These are phyloP conservation scores for Cotesia chilonis DNA, from an alignment of 1,140 invertebrate genomes.

Conservation along the genomic window DNA sequence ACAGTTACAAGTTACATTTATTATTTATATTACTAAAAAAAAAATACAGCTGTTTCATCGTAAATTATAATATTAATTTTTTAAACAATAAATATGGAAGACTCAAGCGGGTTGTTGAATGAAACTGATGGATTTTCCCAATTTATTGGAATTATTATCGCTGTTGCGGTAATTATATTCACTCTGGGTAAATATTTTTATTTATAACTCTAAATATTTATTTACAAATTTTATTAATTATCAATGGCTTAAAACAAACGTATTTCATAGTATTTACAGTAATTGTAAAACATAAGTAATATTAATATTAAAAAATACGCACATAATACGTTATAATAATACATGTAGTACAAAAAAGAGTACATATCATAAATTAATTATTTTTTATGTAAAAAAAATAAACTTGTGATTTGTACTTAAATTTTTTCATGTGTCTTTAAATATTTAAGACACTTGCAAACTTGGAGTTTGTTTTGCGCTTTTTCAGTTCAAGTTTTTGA, in stretches of 20 bases:
- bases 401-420: background rate
- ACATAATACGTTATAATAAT: conserved; percentile 51
- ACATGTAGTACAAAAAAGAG: conserved; percentile 52
- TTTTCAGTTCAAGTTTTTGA: conserved; percentile 23
- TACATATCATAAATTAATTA: conserved; percentile 43
- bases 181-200: conserved; percentile 66
- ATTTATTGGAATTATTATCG: conserved; percentile 62
- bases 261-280: conserved; percentile 51
- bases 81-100: conserved; percentile 36
- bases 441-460: no score
- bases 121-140: conserved; percentile 56
- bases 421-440: background rate
- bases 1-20: no score
- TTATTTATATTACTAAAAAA: no score
- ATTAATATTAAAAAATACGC: conserved; percentile 45
- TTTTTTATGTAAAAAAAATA: background rate
- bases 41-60: no score
- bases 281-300: conserved; percentile 49
- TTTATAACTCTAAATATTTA: conserved; percentile 9
- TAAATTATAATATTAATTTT: no score
- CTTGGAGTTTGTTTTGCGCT: conserved; percentile 11
- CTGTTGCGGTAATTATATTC: conserved; percentile 65
- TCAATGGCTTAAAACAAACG: conserved; percentile 30
- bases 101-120: conserved; percentile 37
- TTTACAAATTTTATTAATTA: background rate